A percentile compares a stretch with the other conserved stretches of the same genome.
These are phyloP conservation scores for Excalfactoria chinensis DNA, from an alignment of 2,113 vertebrate genomes.

Conservation along the genomic window DNA sequence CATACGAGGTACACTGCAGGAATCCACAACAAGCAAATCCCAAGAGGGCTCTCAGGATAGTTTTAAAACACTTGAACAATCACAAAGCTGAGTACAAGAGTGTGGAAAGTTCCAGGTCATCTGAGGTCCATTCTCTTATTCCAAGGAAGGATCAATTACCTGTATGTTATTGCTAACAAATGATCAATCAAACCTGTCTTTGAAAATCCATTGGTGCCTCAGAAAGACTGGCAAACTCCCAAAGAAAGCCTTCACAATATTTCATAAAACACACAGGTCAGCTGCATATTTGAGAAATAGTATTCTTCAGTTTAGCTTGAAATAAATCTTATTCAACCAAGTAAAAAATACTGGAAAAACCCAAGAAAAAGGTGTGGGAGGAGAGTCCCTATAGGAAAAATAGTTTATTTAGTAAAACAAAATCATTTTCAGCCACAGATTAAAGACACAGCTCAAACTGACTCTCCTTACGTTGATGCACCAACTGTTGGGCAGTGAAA, in stretches of 20 bases:
- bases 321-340: neutral
- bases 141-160: neutral
- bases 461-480: neutral
- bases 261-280: neutral
- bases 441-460: neutral
- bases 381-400: neutral
- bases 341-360: neutral
- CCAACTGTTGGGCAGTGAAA: neutral
- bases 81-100: neutral
- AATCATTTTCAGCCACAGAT: neutral
- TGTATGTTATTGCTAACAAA: neutral
- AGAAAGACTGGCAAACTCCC: neutral
- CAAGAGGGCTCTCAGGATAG: neutral
- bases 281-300: neutral
- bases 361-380: fast-evolving
- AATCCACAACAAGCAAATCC: neutral
- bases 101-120: neutral
- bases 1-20: neutral
- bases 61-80: neutral
- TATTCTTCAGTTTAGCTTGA: neutral
- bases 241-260: neutral
- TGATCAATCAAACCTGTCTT: neutral
- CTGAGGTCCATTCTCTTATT: neutral
- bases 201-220: neutral
- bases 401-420: neutral